Percentiles rank a stretch among this genome's conserved stretches.
These are phyloP conservation scores for Camponotus pennsylvanicus DNA, from an alignment of 1,140 invertebrate genomes.

Conservation along the genomic window DNA sequence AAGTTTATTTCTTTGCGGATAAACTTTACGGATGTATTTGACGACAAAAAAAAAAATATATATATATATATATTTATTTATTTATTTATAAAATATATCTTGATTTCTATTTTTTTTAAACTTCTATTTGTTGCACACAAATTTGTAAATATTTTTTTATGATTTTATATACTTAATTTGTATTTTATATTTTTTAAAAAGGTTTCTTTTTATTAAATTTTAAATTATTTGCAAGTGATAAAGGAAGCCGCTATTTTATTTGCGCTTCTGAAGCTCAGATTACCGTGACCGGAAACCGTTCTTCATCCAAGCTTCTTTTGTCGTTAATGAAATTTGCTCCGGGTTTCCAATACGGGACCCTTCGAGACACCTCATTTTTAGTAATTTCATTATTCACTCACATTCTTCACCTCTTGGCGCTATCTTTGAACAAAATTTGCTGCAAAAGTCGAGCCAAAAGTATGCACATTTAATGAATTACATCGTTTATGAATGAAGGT, in stretches of 20 bases:
- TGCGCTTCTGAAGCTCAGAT: conserved; percentile 15
- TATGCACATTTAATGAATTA: conserved; percentile 41
- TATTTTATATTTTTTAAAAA: conserved; percentile 8
- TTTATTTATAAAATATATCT: too few species aligned
- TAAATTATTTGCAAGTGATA: conserved; percentile 38
- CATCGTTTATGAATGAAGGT: conserved; percentile 50
- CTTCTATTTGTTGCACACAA: neutral
- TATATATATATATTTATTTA: too few species aligned
- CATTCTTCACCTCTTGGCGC: conserved; percentile 52
- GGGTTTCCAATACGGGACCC: conserved; percentile 66
- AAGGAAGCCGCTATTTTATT: conserved; percentile 2
- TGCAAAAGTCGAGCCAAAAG: conserved; percentile 26
- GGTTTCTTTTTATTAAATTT: neutral
- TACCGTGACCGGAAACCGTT: conserved; percentile 3
- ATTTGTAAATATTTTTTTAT: neutral
- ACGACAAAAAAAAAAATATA: too few species aligned
- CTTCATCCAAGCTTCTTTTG: conserved; percentile 51
- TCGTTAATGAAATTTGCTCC: conserved; percentile 1
- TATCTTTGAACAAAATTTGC: conserved; percentile 54
- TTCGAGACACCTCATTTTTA: conserved; percentile 41
- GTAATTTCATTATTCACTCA: conserved; percentile 71
- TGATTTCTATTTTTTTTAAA: too few species aligned
- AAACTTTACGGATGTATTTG: too few species aligned
- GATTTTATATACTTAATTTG: neutral
- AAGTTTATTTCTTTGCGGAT: too few species aligned